Evolutionary conservation across 2,113 vertebrate genomes (phyloP).

Genomic region (Eubucco bourcierii): DNA sequence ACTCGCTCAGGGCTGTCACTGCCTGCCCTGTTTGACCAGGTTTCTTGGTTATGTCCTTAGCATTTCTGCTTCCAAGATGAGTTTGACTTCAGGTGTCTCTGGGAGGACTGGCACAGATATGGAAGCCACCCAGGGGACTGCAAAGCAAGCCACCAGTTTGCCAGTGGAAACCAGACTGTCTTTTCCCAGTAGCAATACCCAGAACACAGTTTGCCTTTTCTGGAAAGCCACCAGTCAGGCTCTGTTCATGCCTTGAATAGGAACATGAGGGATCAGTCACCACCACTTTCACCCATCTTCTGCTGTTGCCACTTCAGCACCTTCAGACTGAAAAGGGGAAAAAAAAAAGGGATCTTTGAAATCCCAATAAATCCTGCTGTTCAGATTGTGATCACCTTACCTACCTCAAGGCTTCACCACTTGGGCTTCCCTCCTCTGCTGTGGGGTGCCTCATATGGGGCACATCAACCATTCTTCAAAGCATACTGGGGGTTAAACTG

Average conservation of each 20-base stretch:
- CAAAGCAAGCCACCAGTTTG: neutral
- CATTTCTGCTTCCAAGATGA: conserved; percentile 34
- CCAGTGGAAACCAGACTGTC: too few relatives aligned
- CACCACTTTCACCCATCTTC: fast-evolving
- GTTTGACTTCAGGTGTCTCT: neutral
- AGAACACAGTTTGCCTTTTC: neutral
- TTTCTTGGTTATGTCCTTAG: neutral
- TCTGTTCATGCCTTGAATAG: neutral
- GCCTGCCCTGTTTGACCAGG: neutral
- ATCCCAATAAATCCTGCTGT: neutral
- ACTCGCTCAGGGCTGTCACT: fast-evolving
- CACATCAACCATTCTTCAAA: neutral
- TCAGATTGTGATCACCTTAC: neutral
- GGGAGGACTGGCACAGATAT: neutral
- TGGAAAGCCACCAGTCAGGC: neutral
- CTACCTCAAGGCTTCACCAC: conserved; percentile 29
- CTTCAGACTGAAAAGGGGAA: neutral
- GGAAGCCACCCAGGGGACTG: neutral
- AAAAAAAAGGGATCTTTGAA: neutral
- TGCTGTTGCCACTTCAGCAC: neutral
- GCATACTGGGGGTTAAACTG: neutral
- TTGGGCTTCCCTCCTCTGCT: neutral
- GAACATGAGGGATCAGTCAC: neutral
- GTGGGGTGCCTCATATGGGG: fast-evolving
- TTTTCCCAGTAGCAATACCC: neutral